Conservation (phyloP, 2,888 invertebrate genomes). For the Nemurella pictetii region DNA sequence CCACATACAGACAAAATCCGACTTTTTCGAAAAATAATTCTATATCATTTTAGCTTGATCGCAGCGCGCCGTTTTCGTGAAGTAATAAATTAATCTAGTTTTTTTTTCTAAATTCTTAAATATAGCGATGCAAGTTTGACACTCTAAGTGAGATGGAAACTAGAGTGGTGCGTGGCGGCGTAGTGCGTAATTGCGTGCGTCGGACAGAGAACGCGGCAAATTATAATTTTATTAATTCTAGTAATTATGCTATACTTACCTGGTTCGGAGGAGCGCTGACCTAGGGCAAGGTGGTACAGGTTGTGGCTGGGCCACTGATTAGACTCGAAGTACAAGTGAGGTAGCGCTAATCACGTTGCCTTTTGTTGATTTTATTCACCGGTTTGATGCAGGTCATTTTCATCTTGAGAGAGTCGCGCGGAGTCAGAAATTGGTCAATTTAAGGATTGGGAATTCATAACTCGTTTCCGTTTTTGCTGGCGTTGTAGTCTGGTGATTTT, state of each 20-base stretch:
- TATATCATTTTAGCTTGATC: background rate
- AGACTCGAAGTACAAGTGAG: background rate
- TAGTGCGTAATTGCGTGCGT: background rate
- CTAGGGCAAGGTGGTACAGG: background rate
- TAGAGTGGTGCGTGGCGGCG: background rate
- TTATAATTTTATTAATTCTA: background rate
- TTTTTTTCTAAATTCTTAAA: background rate
- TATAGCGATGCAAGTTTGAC: background rate
- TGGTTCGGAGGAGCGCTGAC: background rate
- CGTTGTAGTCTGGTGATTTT: too few species aligned
- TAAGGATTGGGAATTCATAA: too few species aligned
- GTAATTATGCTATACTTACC: background rate
- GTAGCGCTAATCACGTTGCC: too few species aligned
- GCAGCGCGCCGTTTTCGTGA: background rate
- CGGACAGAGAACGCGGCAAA: background rate
- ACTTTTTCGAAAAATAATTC: background rate
- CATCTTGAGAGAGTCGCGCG: too few species aligned
- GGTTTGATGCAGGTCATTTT: too few species aligned
- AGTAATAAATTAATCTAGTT: background rate
- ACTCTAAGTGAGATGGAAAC: background rate
- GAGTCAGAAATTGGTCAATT: too few species aligned
- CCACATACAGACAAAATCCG: background rate
- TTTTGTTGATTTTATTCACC: too few species aligned
- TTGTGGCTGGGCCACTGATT: background rate
- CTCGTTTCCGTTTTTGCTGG: too few species aligned